Evolutionary conservation across 1,140 invertebrate genomes (phyloP).

Genomic region (Neodiprion lecontei): DNA sequence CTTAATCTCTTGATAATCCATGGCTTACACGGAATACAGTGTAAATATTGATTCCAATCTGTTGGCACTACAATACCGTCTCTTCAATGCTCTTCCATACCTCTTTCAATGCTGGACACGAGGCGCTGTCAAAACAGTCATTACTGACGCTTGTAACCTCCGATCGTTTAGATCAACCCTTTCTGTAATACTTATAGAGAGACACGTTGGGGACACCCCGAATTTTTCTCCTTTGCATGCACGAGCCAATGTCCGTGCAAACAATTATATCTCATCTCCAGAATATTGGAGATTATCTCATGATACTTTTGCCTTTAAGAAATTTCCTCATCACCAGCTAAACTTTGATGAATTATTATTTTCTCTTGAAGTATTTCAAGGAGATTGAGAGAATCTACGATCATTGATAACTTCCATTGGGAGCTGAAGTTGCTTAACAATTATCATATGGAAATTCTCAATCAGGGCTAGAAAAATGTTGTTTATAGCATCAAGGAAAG

Average conservation of each 20-base stretch:
- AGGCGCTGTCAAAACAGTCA: conserved; percentile 54
- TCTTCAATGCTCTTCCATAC: conserved; percentile 20
- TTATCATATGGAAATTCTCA: conserved; percentile 9
- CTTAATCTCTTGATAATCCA: conserved; percentile 47
- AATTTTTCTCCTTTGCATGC: conserved; percentile 12
- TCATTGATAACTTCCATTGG: too few species aligned
- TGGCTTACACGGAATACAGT: conserved; percentile 42
- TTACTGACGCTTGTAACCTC: conserved; percentile 36
- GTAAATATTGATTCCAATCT: conserved; percentile 59
- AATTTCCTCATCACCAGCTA: background rate
- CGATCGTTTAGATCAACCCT: conserved; percentile 16
- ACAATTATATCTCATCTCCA: too few species aligned
- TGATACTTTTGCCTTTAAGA: background rate
- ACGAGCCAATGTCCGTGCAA: conserved; percentile 9
- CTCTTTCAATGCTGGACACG: conserved; percentile 15
- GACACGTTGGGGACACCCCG: background rate
- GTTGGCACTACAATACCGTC: conserved; percentile 38
- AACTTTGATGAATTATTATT: background rate
- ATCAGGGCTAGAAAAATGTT: conserved; percentile 29
- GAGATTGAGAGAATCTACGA: too few species aligned
- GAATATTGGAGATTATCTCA: conserved; percentile 9
- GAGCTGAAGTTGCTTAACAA: too few species aligned
- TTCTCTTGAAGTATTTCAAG: conserved; percentile 16
- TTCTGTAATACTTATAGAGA: background rate
- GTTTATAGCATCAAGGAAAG: conserved; percentile 34